Conservation (phyloP, 2,888 invertebrate species). For the Apantesis nais region DNA sequence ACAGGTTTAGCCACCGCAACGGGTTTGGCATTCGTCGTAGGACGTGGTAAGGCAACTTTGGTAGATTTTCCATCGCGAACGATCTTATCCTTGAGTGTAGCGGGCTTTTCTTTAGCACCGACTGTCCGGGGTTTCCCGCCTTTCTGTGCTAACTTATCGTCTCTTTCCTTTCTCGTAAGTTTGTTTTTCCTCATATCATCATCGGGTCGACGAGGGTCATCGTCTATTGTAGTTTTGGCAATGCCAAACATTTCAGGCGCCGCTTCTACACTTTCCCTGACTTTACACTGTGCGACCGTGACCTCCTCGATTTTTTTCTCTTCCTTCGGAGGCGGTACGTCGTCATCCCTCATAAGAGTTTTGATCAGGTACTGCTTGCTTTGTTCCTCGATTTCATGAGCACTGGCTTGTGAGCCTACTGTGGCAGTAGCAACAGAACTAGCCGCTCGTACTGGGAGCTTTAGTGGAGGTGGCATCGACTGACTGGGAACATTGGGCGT, state of each 20-base stretch:
- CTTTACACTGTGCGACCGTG: constrained; percentile 75
- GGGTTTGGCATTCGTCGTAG: constrained; percentile 56
- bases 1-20: constrained; percentile 57
- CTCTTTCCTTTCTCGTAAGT: constrained; percentile 59
- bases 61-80: constrained; percentile 72
- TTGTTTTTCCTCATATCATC: constrained; percentile 64
- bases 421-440: constrained; percentile 73
- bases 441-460: constrained; percentile 64
- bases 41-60: constrained; percentile 75
- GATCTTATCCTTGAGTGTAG: constrained; percentile 74
- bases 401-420: constrained; percentile 78
- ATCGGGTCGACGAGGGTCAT: constrained; percentile 61
- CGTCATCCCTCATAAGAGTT: constrained; percentile 94
- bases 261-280: constrained; percentile 70
- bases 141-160: constrained; percentile 72
- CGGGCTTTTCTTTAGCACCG: constrained; percentile 75
- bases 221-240: constrained; percentile 59
- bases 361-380: constrained; percentile 94
- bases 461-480: constrained; percentile 60
- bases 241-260: constrained; percentile 86
- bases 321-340: constrained; percentile 89
- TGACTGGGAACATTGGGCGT: constrained; percentile 19
- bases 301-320: constrained; percentile 85
- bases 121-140: constrained; percentile 73
- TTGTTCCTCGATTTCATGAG: constrained; percentile 87